These are phyloP conservation scores for Proteles cristata DNA, from an alignment of 2,113 vertebrate species.

Conservation along the genomic window DNA sequence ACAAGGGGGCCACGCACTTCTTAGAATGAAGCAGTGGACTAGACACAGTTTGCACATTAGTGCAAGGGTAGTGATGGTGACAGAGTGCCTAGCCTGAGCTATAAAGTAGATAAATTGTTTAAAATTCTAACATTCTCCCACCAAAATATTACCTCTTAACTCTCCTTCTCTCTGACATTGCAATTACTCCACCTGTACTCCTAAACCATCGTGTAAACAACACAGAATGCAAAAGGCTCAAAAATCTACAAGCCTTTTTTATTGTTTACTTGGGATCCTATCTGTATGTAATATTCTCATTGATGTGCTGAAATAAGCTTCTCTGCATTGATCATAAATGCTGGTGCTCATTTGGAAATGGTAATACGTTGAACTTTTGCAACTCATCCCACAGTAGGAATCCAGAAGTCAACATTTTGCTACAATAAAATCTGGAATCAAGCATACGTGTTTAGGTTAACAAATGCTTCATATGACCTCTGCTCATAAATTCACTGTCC, in stretches of 20 bases:
- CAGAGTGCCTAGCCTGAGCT: background rate
- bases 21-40: background rate
- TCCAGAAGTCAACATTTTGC: slow-evolving; percentile 10
- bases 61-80: background rate
- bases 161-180: background rate
- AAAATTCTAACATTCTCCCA: background rate
- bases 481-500: background rate
- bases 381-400: background rate
- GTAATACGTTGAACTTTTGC: background rate
- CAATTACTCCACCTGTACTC: background rate
- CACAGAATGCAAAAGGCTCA: background rate
- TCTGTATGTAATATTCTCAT: background rate
- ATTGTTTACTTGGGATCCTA: background rate
- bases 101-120: background rate
- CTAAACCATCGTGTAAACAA: background rate
- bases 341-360: background rate
- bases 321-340: background rate
- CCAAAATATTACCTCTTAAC: background rate
- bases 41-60: background rate
- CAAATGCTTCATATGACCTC: background rate
- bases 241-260: background rate
- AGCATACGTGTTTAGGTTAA: slow-evolving; percentile 1
- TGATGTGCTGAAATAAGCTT: background rate
- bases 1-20: background rate
- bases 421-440: slow-evolving; percentile 23